A percentile compares a stretch with the other conserved stretches of the same genome.
Evolutionary conservation across 2,113 vertebrate species (phyloP).

Genomic region (Columba janthina): DNA sequence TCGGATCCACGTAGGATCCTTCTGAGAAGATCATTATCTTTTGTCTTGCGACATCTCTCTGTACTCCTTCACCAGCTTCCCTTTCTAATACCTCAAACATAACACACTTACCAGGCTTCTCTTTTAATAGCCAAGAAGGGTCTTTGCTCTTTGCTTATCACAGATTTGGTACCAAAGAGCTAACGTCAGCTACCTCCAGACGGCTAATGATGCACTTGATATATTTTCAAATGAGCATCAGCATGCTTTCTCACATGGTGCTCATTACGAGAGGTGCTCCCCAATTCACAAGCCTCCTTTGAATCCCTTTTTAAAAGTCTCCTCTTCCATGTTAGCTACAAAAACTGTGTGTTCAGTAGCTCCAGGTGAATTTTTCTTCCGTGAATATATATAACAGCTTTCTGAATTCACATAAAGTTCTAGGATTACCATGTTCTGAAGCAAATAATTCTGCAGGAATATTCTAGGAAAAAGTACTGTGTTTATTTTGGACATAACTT

Average conservation of each 20-base stretch:
- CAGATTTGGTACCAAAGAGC: background rate
- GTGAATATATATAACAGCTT: background rate
- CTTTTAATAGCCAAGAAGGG: background rate
- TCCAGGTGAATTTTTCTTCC: constrained; percentile 24
- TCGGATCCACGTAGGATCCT: background rate
- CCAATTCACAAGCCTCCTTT: constrained; percentile 17
- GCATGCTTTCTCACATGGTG: background rate
- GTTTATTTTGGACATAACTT: background rate
- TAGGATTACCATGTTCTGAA: background rate
- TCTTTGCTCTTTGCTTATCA: background rate
- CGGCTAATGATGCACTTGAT: constrained; percentile 1
- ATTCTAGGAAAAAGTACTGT: background rate
- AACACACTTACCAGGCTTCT: background rate
- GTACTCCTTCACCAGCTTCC: background rate
- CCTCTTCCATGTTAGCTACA: background rate
- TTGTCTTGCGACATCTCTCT: background rate
- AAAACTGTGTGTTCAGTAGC: constrained; percentile 13
- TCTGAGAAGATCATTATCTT: background rate
- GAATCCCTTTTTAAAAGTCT: constrained; percentile 16
- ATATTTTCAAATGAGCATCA: background rate
- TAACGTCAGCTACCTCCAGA: constrained; percentile 15
- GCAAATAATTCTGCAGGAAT: background rate
- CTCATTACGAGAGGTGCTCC: background rate
- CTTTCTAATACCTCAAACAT: background rate
- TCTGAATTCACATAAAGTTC: constrained; percentile 4